Conservation (phyloP, 2,113 vertebrate species). For the Anarrhichthys ocellatus region DNA sequence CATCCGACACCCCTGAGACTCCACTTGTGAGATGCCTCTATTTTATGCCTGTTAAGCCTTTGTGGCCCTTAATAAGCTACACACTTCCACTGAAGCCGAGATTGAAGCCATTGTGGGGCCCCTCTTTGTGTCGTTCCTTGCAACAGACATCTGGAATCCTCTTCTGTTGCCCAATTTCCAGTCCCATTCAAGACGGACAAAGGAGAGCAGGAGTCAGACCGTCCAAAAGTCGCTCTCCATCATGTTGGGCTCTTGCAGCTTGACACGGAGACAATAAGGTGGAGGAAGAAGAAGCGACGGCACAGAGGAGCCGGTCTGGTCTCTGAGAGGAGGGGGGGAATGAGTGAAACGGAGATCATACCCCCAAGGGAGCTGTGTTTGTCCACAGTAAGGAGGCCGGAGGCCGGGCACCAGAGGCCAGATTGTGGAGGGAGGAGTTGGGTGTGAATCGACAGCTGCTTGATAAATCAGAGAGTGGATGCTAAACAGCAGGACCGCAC, state of each 20-base stretch:
- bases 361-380: slow-evolving; percentile 59
- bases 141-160: slow-evolving; percentile 77
- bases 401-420: slow-evolving; percentile 50
- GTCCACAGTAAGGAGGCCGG: slow-evolving; percentile 43
- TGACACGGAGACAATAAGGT: slow-evolving; percentile 81
- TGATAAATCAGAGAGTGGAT: slow-evolving; percentile 54
- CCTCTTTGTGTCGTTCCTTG: slow-evolving; percentile 65
- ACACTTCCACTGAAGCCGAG: slow-evolving; percentile 57
- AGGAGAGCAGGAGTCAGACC: slow-evolving; percentile 63
- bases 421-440: slow-evolving; percentile 64
- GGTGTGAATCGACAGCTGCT: slow-evolving; percentile 72
- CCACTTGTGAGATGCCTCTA: slow-evolving; percentile 46
- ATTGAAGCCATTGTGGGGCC: slow-evolving; percentile 52
- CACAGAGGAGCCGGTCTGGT: slow-evolving; percentile 40
- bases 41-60: slow-evolving; percentile 57
- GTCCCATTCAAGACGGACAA: slow-evolving; percentile 73
- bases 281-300: slow-evolving; percentile 36
- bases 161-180: slow-evolving; percentile 70
- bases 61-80: slow-evolving; percentile 68
- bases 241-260: slow-evolving; percentile 68
- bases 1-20: slow-evolving; percentile 40
- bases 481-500: slow-evolving; percentile 32
- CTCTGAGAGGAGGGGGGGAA: slow-evolving; percentile 21
- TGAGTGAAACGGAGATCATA: slow-evolving; percentile 55
- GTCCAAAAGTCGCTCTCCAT: slow-evolving; percentile 78